Evolutionary conservation across 2,797 vertebrate species (phyloP).

Genomic region (Aselliscus stoliczkanus): DNA sequence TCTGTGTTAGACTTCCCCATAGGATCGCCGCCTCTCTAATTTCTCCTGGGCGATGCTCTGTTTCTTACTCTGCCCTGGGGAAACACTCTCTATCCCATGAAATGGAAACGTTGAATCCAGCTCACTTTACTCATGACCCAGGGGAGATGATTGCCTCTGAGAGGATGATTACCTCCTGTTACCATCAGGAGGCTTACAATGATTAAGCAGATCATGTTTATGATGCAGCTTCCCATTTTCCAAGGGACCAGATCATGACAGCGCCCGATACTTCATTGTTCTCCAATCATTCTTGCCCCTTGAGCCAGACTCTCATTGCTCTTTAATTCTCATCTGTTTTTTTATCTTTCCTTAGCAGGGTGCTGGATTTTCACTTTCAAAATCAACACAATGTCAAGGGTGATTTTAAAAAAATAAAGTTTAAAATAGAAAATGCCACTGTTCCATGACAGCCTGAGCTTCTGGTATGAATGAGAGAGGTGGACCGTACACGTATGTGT

Average conservation of each 20-base stretch:
- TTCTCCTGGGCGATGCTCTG: not conserved
- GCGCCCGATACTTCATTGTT: not conserved
- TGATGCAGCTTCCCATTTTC: not conserved
- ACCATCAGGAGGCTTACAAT: not conserved
- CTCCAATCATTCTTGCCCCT: not conserved
- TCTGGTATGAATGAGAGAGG: not conserved
- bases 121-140: not conserved
- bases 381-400: not conserved
- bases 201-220: not conserved
- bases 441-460: not conserved
- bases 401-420: not conserved
- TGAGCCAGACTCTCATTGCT: not conserved
- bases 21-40: rapidly evolving
- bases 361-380: not conserved
- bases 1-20: not conserved
- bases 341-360: not conserved
- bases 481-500: rapidly evolving
- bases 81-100: not conserved
- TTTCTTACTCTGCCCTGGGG: not conserved
- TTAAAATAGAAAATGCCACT: not conserved
- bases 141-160: not conserved
- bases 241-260: not conserved
- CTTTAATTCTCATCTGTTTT: not conserved
- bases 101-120: not conserved
- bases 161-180: not conserved